Percentiles rank a stretch among this genome's conserved stretches.
Conservation (phyloP, 2,888 invertebrate genomes). For the Pseudanteris insignis region DNA sequence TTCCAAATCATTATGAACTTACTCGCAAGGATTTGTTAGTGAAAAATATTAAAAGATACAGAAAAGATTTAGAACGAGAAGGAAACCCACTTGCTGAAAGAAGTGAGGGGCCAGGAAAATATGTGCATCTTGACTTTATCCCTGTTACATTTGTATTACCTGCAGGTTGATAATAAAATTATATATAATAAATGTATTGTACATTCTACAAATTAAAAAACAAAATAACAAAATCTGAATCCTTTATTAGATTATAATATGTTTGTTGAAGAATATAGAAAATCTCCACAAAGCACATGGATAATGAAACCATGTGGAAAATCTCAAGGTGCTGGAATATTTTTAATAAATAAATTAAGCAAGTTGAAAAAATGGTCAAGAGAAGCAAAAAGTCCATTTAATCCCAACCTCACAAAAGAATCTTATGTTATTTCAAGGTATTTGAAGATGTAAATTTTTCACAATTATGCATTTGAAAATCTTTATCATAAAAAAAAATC, state of each 20-base stretch:
- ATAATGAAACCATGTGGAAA: slow-evolving; percentile 98
- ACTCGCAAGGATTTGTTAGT: slow-evolving; percentile 95
- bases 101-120: slow-evolving; percentile 77
- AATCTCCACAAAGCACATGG: slow-evolving; percentile 94
- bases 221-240: too few relatives aligned
- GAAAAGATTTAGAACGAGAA: slow-evolving; percentile 91
- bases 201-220: too few relatives aligned
- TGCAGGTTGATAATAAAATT: too few relatives aligned
- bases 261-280: slow-evolving; percentile 96
- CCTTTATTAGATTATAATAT: slow-evolving; percentile 97
- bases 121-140: slow-evolving; percentile 88
- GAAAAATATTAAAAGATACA: slow-evolving; percentile 93
- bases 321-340: slow-evolving; percentile 94
- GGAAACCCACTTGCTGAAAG: slow-evolving; percentile 87
- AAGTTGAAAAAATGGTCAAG: slow-evolving; percentile 91
- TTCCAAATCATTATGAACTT: slow-evolving; percentile 94
- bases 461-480: slow-evolving; percentile 26
- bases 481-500: not conserved
- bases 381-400: slow-evolving; percentile 85
- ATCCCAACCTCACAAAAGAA: slow-evolving; percentile 85
- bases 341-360: slow-evolving; percentile 92
- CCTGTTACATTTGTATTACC: slow-evolving; percentile 94
- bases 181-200: too few relatives aligned
- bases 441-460: not conserved
- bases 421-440: slow-evolving; percentile 94